These are phyloP conservation scores for Caenorhabditis becei DNA, from an alignment of 2,888 invertebrate species.

Conservation along the genomic window DNA sequence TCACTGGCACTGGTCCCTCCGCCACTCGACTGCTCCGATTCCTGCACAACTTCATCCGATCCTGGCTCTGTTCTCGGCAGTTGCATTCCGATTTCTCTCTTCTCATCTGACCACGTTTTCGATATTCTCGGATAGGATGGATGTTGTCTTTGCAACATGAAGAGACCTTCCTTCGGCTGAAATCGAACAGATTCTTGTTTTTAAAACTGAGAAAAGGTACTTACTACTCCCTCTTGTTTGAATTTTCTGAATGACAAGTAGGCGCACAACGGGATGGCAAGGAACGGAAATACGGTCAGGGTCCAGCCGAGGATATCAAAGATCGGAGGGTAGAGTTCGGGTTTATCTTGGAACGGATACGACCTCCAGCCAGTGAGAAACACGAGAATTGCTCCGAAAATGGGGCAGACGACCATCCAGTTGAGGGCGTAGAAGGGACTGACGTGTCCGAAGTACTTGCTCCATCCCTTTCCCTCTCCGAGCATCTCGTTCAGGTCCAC, in stretches of 20 bases:
- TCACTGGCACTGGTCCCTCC: background rate
- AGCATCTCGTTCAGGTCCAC: constrained; percentile 73
- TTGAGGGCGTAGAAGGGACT: constrained; percentile 62
- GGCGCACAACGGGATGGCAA: constrained; percentile 16
- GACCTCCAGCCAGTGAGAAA: constrained; percentile 30
- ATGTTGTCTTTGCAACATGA: constrained; percentile 46
- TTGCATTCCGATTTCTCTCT: background rate
- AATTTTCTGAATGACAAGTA: constrained; percentile 31
- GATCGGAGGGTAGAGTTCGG: constrained; percentile 23
- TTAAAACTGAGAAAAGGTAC: background rate
- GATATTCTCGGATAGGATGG: constrained; percentile 32
- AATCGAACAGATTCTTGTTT: background rate
- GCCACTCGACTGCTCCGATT: no score
- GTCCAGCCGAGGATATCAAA: constrained; percentile 42
- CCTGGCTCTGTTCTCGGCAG: constrained; percentile 27
- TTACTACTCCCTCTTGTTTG: constrained; percentile 10
- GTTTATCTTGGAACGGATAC: constrained; percentile 43
- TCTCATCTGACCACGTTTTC: background rate
- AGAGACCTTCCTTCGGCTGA: constrained; percentile 18
- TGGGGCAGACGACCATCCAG: constrained; percentile 55
- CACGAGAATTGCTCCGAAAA: constrained; percentile 34
- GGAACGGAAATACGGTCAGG: constrained; percentile 40
- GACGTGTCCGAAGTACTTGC: constrained; percentile 44
- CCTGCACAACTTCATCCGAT: background rate
- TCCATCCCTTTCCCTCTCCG: constrained; percentile 63